Evolutionary conservation across 2,888 invertebrate genomes (phyloP), one percentile per base, ranked within the genome.

Genomic region (Thereva nobilitata): DNA sequence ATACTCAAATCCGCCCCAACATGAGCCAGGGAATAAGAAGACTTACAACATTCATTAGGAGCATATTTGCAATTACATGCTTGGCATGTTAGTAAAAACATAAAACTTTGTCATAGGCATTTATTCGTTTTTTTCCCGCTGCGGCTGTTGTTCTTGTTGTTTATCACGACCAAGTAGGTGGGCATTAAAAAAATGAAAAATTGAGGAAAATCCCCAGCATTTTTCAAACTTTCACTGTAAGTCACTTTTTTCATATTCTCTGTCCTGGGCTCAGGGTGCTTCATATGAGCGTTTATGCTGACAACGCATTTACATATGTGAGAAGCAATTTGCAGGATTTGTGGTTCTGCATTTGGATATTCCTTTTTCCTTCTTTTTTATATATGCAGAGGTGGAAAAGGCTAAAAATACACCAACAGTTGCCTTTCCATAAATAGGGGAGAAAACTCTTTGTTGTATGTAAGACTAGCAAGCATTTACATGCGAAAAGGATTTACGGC

Each of bases 401-500:
- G 37, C 35, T 59, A 10, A 57, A 34, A 55, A 40, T 23, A 44
- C 45, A 42, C 37, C n/a, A n/a, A 59, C 45, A 59, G 45, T 59
- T 59, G 57, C 57, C 37, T 37, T 44, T 37, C 23, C 44, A 57
- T 34, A 57, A 44, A 47, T 37, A 38, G 23, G 42, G 23, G 23
- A 23, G 23, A 23, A 23, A 23, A 23, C 23, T 23, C 23, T 23
- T 23, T 23, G 23, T 23, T 23, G 23, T 23, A 2, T 23, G 23
- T 23, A 23, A 23, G 23, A 23, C 23, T 23, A 23, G 23, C 23
- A 23, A 23, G 37, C 47, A 47, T 59, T 59, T 59, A 59, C 57
- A 59, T 59, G 57, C 47, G 57, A 59, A 59, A 59, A 59, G 57
- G 57, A 59, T 59, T 59, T 59, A 59, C 57, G 57, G 47, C 47